These are phyloP conservation scores for Halictus quadricinctus DNA, from an alignment of 2,888 invertebrate species.

Conservation along the genomic window DNA sequence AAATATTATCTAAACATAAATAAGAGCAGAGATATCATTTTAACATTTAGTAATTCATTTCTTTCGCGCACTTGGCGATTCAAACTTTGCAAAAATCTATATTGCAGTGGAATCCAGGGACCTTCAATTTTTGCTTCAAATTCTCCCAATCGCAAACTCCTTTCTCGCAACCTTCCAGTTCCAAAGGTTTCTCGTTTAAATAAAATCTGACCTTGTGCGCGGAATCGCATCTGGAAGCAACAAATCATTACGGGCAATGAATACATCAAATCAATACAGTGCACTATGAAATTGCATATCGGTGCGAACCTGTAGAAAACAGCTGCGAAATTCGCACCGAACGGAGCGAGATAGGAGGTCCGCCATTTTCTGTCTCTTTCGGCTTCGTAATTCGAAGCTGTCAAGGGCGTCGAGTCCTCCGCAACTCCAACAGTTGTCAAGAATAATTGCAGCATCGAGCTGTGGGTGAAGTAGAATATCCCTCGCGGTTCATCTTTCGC, in stretches of 20 bases:
- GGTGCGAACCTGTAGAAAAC: slow-evolving; percentile 86
- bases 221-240: slow-evolving; percentile 83
- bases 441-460: slow-evolving; percentile 85
- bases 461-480: slow-evolving; percentile 87
- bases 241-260: neutral
- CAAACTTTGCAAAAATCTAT: slow-evolving; percentile 31
- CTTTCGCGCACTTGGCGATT: neutral
- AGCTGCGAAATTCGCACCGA: slow-evolving; percentile 89
- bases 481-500: slow-evolving; percentile 84
- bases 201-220: slow-evolving; percentile 86
- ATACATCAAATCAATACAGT: neutral
- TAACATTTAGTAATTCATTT: neutral
- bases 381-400: slow-evolving; percentile 86
- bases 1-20: neutral
- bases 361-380: slow-evolving; percentile 86
- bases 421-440: slow-evolving; percentile 86
- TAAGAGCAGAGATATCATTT: neutral
- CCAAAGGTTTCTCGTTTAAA: slow-evolving; percentile 88
- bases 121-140: slow-evolving; percentile 84
- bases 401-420: slow-evolving; percentile 85
- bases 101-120: slow-evolving; percentile 29
- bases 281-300: too few species aligned
- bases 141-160: slow-evolving; percentile 90
- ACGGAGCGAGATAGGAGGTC: slow-evolving; percentile 87
- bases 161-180: slow-evolving; percentile 87